Conservation (phyloP, 92 coral and sea anemone species). For the Parazoanthus atlanticus region DNA sequence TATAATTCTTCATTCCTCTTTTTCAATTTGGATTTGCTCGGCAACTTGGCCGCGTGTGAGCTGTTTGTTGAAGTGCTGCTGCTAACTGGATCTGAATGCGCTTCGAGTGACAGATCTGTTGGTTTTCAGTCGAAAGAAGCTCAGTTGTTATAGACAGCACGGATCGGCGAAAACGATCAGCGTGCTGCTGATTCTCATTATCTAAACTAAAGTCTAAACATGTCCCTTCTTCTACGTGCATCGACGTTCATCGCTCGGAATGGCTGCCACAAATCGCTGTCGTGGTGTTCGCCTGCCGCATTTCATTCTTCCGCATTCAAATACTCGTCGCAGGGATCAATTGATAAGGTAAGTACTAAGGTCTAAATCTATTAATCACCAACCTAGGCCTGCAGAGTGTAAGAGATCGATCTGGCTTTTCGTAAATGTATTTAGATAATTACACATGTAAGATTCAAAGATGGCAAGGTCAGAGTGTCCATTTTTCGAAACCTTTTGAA, state of each 20-base stretch:
- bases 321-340: constrained; percentile 50
- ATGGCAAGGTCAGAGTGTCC: too few relatives aligned
- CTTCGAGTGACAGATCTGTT: neutral
- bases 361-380: too few relatives aligned
- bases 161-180: neutral
- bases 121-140: constrained; percentile 4
- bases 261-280: constrained; percentile 45
- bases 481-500: too few relatives aligned
- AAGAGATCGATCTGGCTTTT: neutral
- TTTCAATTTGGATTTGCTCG: neutral
- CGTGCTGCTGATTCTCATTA: too few relatives aligned
- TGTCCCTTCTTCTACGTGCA: constrained; percentile 84
- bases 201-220: neutral
- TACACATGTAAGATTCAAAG: too few relatives aligned
- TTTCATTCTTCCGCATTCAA: constrained; percentile 57
- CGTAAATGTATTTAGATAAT: neutral
- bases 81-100: neutral
- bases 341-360: constrained; percentile 61
- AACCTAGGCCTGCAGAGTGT: too few relatives aligned
- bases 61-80: neutral
- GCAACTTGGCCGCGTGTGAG: constrained; percentile 11
- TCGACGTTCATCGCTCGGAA: constrained; percentile 66
- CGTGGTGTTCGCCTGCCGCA: constrained; percentile 41
- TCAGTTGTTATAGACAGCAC: neutral
- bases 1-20: neutral